Evolutionary conservation across 37 sponge, comb jelly and placozoan species (phyloP).

Genomic region (Agelas oroides): DNA sequence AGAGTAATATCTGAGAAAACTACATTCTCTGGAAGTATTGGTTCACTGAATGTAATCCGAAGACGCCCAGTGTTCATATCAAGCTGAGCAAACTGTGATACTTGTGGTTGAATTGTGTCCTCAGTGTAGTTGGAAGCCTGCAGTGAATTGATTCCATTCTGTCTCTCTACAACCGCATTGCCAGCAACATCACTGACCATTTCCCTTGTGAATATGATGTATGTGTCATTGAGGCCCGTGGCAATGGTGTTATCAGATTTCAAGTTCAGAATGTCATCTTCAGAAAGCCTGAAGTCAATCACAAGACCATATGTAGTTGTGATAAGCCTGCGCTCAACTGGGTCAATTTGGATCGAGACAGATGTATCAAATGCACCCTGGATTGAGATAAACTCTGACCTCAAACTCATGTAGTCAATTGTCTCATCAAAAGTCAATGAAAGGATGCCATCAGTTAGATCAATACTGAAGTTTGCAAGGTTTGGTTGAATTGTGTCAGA

Average conservation of each 20-base stretch:
- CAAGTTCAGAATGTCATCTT: slow-evolving; percentile 63
- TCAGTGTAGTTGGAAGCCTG: slow-evolving; percentile 31
- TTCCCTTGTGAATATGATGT: slow-evolving; percentile 38
- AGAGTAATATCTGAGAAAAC: slow-evolving; percentile 60
- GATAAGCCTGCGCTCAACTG: slow-evolving; percentile 30
- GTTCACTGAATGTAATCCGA: slow-evolving; percentile 79
- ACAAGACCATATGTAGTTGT: slow-evolving; percentile 49
- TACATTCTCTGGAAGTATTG: slow-evolving; percentile 71
- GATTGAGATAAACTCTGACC: slow-evolving; percentile 69
- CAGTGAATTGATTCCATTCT: slow-evolving; percentile 40
- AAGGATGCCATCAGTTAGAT: slow-evolving; percentile 68
- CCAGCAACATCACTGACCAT: slow-evolving; percentile 66
- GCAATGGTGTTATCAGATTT: slow-evolving; percentile 68
- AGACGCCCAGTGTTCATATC: slow-evolving; percentile 86
- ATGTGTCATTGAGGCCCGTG: slow-evolving; percentile 73
- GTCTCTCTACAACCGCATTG: slow-evolving; percentile 41
- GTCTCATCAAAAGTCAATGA: slow-evolving; percentile 89
- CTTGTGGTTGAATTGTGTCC: slow-evolving; percentile 69
- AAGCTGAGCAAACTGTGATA: slow-evolving; percentile 58
- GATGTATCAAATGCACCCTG: slow-evolving; percentile 52
- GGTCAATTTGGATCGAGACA: slow-evolving; percentile 28
- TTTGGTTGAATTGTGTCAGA: slow-evolving; percentile 69
- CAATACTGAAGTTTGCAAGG: slow-evolving; percentile 67
- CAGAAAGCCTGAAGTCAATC: slow-evolving; percentile 58
- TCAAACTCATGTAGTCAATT: slow-evolving; percentile 69